phyloP scores from a whole-genome alignment of 2,113 vertebrate genomes.

The Chascanopsetta lugubris region DNA sequence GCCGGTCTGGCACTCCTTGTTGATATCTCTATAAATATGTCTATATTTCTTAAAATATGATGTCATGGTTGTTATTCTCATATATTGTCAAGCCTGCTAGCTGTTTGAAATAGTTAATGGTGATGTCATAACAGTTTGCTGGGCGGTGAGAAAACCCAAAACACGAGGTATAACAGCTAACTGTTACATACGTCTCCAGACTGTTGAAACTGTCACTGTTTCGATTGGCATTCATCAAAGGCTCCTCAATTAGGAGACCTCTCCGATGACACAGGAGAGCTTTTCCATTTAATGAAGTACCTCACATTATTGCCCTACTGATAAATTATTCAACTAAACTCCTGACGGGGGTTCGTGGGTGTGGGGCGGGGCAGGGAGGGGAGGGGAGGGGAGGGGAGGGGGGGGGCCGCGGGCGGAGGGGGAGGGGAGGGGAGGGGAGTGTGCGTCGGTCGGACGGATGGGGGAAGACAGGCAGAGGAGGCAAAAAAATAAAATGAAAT shows the following conservation, averaged over 20 bases:
- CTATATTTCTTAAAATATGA: too few species aligned
- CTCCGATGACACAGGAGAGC: conserved; percentile 56
- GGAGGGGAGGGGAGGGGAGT: too few species aligned
- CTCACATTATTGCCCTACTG: conserved; percentile 63
- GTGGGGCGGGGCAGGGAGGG: too few species aligned
- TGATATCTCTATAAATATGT: too few species aligned
- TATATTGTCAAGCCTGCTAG: too few species aligned
- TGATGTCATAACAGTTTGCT: conserved; percentile 28
- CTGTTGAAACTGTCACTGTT: conserved; percentile 39
- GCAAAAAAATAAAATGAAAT: conserved; percentile 25
- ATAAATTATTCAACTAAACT: conserved; percentile 77
- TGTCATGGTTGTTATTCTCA: too few species aligned
- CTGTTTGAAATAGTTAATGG: conserved; percentile 4
- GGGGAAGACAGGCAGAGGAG: conserved; percentile 27
- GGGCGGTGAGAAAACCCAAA: conserved; percentile 23
- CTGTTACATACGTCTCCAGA: conserved; percentile 10
- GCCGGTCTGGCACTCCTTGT: too few species aligned
- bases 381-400: too few species aligned
- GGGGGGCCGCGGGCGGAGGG: too few species aligned
- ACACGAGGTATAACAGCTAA: conserved; percentile 34
- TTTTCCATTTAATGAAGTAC: conserved; percentile 68
- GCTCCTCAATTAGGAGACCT: conserved; percentile 64
- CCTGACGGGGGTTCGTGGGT: conserved; percentile 56
- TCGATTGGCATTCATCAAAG: conserved; percentile 65
- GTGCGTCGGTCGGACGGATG: too few species aligned